Base-by-base conservation (phyloP, 2,888 invertebrate genomes). In the Drosophila mulleri region DNA sequence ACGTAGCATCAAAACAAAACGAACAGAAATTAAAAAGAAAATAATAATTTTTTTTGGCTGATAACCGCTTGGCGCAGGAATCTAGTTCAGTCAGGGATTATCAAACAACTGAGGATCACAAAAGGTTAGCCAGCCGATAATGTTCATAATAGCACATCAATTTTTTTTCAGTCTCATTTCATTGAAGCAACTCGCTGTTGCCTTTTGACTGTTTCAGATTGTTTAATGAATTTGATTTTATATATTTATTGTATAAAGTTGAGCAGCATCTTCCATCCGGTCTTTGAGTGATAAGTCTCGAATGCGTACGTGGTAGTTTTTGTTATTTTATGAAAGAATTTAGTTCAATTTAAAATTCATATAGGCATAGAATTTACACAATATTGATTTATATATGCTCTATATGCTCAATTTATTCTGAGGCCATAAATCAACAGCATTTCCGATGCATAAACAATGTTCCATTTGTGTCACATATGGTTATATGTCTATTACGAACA, bases 21-120 rank as follows among this genome's bases (percentile, higher is more conserved):
- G n/a, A 26, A 59, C 2, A 45, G 18, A 52, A 64, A 56, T 60
- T 65, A 8, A 63, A 63, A 57, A 61, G 0, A 26, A 26, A 26
- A 26, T 5, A 26, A 26, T 6, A 1, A 1, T 39, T 48, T 59
- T 39, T 39, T 72, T 56, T 61, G 64, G 57, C 16, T 77, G 84
- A 87, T 89, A 88, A 73, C 71, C 29, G 23, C 45, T 14, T 45
- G 45, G 45, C 12, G 44, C 45, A 45, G 56, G 61, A 89, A 87
- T 89, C 85, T 89, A 89, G 88, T 74, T 73, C 85, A 89, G 78
- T 44, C 45, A 45, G 42, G 50, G 57, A 77, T 82, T 89, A 86
- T 86, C 86, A 72, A 53, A 9, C 58, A 59, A 64, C 57, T 61
- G 32, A 45, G 59, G 81, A 72, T 68, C 79, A 73, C 44, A 58